Evolutionary conservation across 2,888 invertebrate genomes (phyloP).

Genomic region (Andrena camellia): DNA sequence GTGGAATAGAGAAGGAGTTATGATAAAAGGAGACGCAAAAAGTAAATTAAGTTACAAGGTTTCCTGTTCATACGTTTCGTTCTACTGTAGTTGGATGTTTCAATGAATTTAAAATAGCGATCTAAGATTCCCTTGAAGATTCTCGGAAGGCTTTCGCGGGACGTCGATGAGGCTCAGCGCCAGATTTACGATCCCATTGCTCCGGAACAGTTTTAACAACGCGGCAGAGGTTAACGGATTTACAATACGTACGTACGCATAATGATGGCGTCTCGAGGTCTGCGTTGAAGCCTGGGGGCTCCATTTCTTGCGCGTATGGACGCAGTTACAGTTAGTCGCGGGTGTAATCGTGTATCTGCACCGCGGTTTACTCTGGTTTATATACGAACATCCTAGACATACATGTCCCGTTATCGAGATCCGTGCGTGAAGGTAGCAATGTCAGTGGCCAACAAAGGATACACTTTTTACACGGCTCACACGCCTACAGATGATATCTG

Average conservation of each 20-base stretch:
- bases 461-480: background rate
- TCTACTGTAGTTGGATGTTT: too few relatives aligned
- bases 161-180: background rate
- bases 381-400: conserved; percentile 54
- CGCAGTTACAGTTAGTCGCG: conserved; percentile 67
- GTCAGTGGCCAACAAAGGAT: conserved; percentile 14
- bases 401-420: conserved; percentile 60
- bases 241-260: conserved; percentile 36
- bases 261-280: conserved; percentile 44
- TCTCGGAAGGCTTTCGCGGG: background rate
- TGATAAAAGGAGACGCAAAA: too few relatives aligned
- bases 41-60: too few relatives aligned
- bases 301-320: conserved; percentile 45
- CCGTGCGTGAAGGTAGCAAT: conserved; percentile 24
- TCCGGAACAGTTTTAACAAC: conserved; percentile 37
- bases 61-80: too few relatives aligned
- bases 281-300: conserved; percentile 39
- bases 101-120: too few relatives aligned
- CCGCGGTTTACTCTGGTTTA: conserved; percentile 61
- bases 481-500: background rate
- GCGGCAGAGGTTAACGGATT: conserved; percentile 50
- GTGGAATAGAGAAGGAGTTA: too few relatives aligned
- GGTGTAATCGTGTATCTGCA: conserved; percentile 59
- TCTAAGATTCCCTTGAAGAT: too few relatives aligned
- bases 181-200: conserved; percentile 52